Conservation (phyloP, 2,888 invertebrate species). For the Coleophora flavipennella region DNA sequence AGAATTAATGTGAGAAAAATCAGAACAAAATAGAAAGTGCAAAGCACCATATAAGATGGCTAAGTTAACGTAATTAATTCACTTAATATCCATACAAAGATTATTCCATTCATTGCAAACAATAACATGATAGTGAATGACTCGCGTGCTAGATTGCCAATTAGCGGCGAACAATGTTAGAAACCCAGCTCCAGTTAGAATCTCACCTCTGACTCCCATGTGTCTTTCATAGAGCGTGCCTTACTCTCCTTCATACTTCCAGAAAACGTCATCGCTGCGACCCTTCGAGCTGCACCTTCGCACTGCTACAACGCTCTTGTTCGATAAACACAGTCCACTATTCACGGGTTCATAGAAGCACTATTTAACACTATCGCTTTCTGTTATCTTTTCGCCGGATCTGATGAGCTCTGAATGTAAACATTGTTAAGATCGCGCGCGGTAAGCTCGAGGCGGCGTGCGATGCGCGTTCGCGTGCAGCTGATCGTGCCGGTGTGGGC, state of each 20-base stretch:
- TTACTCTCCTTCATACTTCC: constrained; percentile 65
- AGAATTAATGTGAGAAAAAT: constrained; percentile 1
- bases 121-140: constrained; percentile 37
- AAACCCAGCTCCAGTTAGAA: constrained; percentile 22
- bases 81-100: constrained; percentile 29
- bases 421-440: constrained; percentile 30
- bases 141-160: constrained; percentile 30
- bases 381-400: constrained; percentile 43
- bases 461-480: constrained; percentile 15
- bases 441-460: constrained; percentile 14
- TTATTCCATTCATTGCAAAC: constrained; percentile 35
- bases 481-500: constrained; percentile 24
- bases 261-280: constrained; percentile 53
- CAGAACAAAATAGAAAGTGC: constrained; percentile 15
- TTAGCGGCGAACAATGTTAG: constrained; percentile 23
- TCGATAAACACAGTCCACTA: constrained; percentile 22
- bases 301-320: constrained; percentile 12
- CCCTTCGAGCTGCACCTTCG: constrained; percentile 47
- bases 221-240: constrained; percentile 52
- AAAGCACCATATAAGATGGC: constrained; percentile 13
- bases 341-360: constrained; percentile 19
- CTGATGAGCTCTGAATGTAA: constrained; percentile 29
- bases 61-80: constrained; percentile 42
- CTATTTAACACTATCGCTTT: constrained; percentile 50
- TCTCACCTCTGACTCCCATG: constrained; percentile 66